phyloP scores from a whole-genome alignment of 1,140 invertebrate species.

The Lethrus apterus region DNA sequence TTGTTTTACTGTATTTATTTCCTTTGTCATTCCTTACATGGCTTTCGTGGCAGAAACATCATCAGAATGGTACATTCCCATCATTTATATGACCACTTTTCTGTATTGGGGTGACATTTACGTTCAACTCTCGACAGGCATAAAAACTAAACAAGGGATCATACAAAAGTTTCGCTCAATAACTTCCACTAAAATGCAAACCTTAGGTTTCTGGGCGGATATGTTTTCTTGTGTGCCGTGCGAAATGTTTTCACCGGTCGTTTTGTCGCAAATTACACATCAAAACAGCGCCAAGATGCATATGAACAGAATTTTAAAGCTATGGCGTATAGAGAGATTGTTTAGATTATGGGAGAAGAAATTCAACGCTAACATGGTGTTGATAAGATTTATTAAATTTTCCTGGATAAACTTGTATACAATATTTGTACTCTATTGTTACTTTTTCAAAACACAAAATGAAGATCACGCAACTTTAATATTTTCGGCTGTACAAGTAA shows the following conservation, averaged over 20 bases:
- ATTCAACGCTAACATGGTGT: slow-evolving; percentile 3
- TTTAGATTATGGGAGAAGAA: slow-evolving; percentile 6
- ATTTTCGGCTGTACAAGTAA: no score
- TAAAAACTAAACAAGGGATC: slow-evolving; percentile 14
- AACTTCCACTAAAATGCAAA: slow-evolving; percentile 4
- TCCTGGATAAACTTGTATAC: not conserved
- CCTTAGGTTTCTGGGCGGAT: slow-evolving; percentile 15
- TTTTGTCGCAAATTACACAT: slow-evolving; percentile 1
- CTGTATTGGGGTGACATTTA: slow-evolving; percentile 15
- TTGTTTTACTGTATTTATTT: not conserved
- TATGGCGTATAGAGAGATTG: slow-evolving; percentile 2
- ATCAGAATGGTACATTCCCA: not conserved
- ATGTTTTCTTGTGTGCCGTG: slow-evolving; percentile 16
- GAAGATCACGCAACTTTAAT: no score
- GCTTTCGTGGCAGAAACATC: not conserved
- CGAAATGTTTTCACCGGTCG: slow-evolving; percentile 7
- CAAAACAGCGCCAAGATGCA: not conserved
- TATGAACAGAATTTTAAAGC: slow-evolving; percentile 5
- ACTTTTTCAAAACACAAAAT: no score
- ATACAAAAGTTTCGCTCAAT: slow-evolving; percentile 12
- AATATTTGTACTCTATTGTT: no score
- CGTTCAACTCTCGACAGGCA: slow-evolving; percentile 19
- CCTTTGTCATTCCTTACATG: slow-evolving; percentile 6
- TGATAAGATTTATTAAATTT: slow-evolving; percentile 4
- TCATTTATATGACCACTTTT: slow-evolving; percentile 1